phyloP scores from a whole-genome alignment of 2,888 invertebrate species.

The Nephrocerus scutellatus region DNA sequence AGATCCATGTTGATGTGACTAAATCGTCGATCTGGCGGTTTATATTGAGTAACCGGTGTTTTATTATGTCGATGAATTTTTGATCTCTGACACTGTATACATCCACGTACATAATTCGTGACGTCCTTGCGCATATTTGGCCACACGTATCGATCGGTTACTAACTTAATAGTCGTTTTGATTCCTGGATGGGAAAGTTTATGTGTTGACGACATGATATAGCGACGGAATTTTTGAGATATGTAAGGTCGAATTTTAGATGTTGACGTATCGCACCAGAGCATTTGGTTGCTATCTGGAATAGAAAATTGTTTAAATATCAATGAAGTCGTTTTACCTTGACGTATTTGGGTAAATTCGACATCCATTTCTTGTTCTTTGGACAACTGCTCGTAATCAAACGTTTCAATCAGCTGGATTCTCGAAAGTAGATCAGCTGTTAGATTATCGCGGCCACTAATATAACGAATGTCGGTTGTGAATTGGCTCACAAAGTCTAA shows the following conservation, averaged over 20 bases:
- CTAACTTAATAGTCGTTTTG: not conserved
- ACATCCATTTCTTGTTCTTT: slow-evolving; percentile 4
- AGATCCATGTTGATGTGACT: slow-evolving; percentile 9
- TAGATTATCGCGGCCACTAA: slow-evolving; percentile 12
- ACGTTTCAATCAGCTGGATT: not conserved
- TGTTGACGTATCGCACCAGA: not conserved
- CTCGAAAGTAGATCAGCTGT: slow-evolving; percentile 22
- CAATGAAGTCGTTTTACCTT: not conserved
- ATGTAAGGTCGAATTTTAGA: slow-evolving; percentile 8
- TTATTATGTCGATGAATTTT: too few relatives aligned
- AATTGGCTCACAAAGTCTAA: slow-evolving; percentile 29
- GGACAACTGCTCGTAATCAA: slow-evolving; percentile 8
- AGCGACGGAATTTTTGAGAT: not conserved
- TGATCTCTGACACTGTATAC: not conserved
- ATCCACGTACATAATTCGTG: not conserved
- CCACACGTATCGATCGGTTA: slow-evolving; percentile 7
- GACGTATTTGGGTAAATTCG: not conserved
- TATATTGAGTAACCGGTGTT: too few relatives aligned
- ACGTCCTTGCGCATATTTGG: slow-evolving; percentile 2
- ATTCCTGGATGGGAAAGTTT: slow-evolving; percentile 5
- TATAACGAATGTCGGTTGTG: slow-evolving; percentile 7
- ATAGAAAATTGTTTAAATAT: not conserved
- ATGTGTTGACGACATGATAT: not conserved
- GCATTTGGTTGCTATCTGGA: not conserved
- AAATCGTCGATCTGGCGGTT: slow-evolving; percentile 9